Percentiles rank a stretch among this genome's conserved stretches.
Evolutionary conservation across 2,113 vertebrate species (phyloP).

Genomic region (Otus sunia): DNA sequence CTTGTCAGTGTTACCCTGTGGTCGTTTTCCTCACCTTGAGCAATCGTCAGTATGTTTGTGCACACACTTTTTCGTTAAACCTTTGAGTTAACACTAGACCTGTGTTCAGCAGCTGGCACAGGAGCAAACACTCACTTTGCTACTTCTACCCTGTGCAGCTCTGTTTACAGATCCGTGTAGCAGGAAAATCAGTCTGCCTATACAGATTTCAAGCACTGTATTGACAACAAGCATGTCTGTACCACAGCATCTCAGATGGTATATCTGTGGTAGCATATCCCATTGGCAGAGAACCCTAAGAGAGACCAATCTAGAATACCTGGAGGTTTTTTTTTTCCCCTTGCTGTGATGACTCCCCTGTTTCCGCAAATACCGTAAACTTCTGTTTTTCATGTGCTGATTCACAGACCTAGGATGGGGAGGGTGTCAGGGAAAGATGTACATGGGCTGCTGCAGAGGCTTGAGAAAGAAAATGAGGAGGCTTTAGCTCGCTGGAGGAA

Average conservation of each 20-base stretch:
- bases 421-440: neutral
- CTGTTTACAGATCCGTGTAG: neutral
- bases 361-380: neutral
- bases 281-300: fast-evolving
- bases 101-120: neutral
- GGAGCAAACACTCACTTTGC: neutral
- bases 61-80: too few species aligned
- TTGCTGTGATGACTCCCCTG: neutral
- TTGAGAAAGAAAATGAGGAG: neutral
- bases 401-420: neutral
- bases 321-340: fast-evolving
- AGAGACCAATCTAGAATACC: neutral
- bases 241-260: neutral
- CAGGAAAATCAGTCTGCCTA: neutral
- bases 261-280: too few species aligned
- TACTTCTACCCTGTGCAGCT: neutral
- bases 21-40: neutral
- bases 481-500: neutral
- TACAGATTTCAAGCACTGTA: neutral
- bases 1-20: neutral
- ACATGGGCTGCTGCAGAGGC: neutral
- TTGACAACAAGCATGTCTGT: too few species aligned
- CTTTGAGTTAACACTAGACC: neutral
- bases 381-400: neutral
- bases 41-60: fast-evolving